Conservation (phyloP, 2,113 vertebrate species). For the Amblyornis subalaris region DNA sequence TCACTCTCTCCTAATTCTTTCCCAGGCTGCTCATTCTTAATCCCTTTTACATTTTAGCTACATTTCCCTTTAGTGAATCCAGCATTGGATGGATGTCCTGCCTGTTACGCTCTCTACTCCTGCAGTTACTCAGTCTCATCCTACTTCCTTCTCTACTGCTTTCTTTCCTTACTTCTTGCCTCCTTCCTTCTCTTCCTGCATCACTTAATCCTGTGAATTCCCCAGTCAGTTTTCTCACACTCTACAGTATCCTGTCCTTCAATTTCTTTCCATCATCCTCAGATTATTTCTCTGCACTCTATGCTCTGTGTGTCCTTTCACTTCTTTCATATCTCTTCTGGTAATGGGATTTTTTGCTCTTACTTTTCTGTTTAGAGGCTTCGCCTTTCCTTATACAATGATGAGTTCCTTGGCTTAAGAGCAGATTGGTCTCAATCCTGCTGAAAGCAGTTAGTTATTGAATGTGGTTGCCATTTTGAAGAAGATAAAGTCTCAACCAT, state of each 20-base stretch:
- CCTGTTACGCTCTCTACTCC: background rate
- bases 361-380: background rate
- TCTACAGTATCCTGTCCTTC: background rate
- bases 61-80: background rate
- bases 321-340: background rate
- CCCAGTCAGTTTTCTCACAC: background rate
- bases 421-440: background rate
- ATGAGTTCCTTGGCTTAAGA: background rate
- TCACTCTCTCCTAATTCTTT: background rate
- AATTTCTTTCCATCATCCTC: background rate
- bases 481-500: background rate
- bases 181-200: background rate
- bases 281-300: background rate
- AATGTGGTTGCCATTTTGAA: background rate
- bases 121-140: background rate
- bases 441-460: background rate
- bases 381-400: background rate
- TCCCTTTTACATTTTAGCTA: slow-evolving; percentile 28
- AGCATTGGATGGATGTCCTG: background rate
- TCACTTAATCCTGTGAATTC: background rate
- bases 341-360: background rate
- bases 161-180: background rate
- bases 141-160: background rate
- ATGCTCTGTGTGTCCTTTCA: background rate
- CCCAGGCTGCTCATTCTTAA: slow-evolving; percentile 26